A percentile compares a stretch with the other conserved stretches of the same genome.
Conservation (phyloP, 2,797 vertebrate species). For the Pseudochaenichthys georgianus region DNA sequence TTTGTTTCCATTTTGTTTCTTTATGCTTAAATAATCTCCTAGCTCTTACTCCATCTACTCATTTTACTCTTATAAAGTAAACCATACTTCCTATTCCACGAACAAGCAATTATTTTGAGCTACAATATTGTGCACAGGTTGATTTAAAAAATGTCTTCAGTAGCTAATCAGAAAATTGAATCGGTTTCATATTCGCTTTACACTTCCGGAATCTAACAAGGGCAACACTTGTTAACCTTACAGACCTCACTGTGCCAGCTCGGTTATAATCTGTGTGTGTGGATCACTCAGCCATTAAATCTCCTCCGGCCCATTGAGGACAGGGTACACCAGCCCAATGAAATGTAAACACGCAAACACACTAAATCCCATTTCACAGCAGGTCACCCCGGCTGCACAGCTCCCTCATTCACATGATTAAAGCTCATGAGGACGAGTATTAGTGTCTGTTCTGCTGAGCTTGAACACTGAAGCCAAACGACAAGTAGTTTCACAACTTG, state of each 20-base stretch:
- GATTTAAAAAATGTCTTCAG: background rate
- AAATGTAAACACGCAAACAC: conserved; percentile 8
- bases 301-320: conserved; percentile 13
- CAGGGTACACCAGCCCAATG: conserved; percentile 11
- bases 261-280: conserved; percentile 33
- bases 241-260: conserved; percentile 12
- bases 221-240: conserved; percentile 27
- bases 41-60: background rate
- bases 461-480: conserved; percentile 19
- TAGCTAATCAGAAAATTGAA: conserved; percentile 19
- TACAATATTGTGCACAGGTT: background rate
- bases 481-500: conserved; percentile 26
- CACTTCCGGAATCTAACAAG: conserved; percentile 31
- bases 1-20: background rate
- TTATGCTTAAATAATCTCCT: background rate
- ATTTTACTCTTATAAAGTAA: background rate
- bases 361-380: conserved; percentile 67
- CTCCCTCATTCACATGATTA: conserved; percentile 44
- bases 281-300: conserved; percentile 56
- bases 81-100: background rate
- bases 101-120: background rate
- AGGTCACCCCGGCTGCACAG: conserved; percentile 36
- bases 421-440: conserved; percentile 52
- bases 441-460: conserved; percentile 31
- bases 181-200: background rate